Conservation (phyloP, 2,113 vertebrate species). For the Leptosomus discolor region DNA sequence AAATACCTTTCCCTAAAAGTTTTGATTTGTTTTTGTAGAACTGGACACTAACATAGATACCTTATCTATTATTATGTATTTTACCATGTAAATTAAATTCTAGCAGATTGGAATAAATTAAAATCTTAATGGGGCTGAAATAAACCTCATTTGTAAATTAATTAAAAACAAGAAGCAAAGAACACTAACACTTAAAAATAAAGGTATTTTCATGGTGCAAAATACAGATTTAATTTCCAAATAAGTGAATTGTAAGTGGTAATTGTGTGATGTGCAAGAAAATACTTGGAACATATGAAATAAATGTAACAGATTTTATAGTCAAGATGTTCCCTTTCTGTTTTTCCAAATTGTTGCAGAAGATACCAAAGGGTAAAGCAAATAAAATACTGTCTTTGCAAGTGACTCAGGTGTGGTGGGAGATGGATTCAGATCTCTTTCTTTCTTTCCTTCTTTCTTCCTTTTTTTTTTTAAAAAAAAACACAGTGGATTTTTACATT, state of each 20-base stretch:
- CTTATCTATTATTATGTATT: background rate
- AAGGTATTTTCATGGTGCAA: background rate
- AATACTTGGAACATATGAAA: background rate
- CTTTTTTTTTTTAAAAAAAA: background rate
- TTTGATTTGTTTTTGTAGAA: background rate
- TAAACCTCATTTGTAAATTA: slow-evolving; percentile 26
- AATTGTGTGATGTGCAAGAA: slow-evolving; percentile 1
- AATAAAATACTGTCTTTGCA: background rate
- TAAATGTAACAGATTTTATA: slow-evolving; percentile 5
- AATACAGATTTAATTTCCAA: slow-evolving; percentile 33
- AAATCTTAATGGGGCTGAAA: background rate
- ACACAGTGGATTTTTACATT: background rate
- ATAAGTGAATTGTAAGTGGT: slow-evolving; percentile 13
- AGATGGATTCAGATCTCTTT: background rate
- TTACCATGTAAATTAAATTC: background rate
- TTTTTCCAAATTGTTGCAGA: background rate
- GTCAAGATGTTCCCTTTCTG: slow-evolving; percentile 41
- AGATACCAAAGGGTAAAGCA: background rate
- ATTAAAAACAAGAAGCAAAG: slow-evolving; percentile 12
- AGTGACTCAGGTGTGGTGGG: background rate
- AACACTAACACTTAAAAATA: background rate
- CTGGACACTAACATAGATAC: background rate
- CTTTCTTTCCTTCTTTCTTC: no score
- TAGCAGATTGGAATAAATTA: slow-evolving; percentile 25
- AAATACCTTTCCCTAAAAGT: background rate